These are phyloP conservation scores for Nesidiocoris tenuis DNA, from an alignment of 2,888 invertebrate species.

Conservation along the genomic window DNA sequence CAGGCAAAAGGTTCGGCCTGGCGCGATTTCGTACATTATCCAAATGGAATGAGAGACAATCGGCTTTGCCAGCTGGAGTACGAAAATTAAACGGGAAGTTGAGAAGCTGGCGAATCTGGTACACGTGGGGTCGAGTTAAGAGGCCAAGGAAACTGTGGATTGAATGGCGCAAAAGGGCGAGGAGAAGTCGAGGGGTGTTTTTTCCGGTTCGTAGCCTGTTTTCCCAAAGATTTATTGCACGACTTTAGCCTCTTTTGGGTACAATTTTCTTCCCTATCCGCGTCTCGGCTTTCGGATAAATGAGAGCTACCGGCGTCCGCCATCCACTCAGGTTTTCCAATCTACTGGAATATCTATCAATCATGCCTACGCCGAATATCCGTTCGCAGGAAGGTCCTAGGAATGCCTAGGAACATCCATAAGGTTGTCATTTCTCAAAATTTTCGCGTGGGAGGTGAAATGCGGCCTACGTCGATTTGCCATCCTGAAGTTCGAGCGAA, in stretches of 20 bases:
- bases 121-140: background rate
- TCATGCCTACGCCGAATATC: no score
- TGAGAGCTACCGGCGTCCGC: background rate
- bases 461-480: no score
- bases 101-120: background rate
- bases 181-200: background rate
- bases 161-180: background rate
- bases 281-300: background rate
- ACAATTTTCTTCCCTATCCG: background rate
- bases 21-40: background rate
- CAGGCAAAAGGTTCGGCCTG: background rate
- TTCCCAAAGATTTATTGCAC: background rate
- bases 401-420: no score
- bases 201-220: background rate
- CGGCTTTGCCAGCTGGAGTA: background rate
- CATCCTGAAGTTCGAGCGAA: no score
- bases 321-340: background rate
- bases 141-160: background rate
- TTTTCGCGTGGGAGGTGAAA: no score
- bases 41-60: background rate
- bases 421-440: background rate
- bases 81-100: background rate
- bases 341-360: no score
- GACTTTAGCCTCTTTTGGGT: background rate
- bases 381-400: no score